Evolutionary conservation across 2,888 invertebrate species (phyloP).

Genomic region (Gasteruption jaculator): DNA sequence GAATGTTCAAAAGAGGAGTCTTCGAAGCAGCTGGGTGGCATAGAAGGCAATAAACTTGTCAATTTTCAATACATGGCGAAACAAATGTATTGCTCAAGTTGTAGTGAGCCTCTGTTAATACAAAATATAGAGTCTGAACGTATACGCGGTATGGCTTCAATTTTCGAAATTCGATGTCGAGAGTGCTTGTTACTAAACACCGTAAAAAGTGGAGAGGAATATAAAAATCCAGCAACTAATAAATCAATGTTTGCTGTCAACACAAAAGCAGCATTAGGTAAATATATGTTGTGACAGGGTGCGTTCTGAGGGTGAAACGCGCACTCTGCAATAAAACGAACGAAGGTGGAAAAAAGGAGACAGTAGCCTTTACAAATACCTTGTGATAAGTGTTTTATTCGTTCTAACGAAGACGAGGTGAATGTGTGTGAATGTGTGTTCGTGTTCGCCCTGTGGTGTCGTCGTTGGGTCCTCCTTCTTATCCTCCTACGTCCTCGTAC

Average conservation of each 20-base stretch:
- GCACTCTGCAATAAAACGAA: too few species aligned
- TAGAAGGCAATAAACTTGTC: constrained; percentile 1
- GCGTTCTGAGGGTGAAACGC: too few species aligned
- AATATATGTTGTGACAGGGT: too few species aligned
- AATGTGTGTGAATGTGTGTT: too few species aligned
- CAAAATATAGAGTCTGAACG: constrained; percentile 8
- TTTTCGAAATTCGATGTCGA: constrained; percentile 13
- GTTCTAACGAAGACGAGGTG: too few species aligned
- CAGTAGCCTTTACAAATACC: too few species aligned
- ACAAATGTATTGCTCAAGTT: constrained; percentile 4
- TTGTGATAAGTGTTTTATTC: too few species aligned
- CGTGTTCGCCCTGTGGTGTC: too few species aligned
- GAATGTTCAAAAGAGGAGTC: neutral
- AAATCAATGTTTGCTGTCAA: constrained; percentile 12
- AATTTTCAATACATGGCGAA: neutral
- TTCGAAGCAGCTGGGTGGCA: neutral
- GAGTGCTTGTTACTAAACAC: constrained; percentile 10
- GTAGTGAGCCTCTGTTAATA: neutral
- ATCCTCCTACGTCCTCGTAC: too few species aligned
- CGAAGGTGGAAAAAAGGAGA: too few species aligned
- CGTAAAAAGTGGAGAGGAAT: constrained; percentile 9
- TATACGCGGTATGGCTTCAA: constrained; percentile 10
- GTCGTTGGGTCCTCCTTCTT: too few species aligned
- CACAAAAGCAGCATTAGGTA: constrained; percentile 16
- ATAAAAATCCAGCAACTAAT: constrained; percentile 10